A percentile compares a stretch with the other conserved stretches of the same genome.
Evolutionary conservation across 2,888 invertebrate genomes (phyloP).

Genomic region (Rhingia rostrata): DNA sequence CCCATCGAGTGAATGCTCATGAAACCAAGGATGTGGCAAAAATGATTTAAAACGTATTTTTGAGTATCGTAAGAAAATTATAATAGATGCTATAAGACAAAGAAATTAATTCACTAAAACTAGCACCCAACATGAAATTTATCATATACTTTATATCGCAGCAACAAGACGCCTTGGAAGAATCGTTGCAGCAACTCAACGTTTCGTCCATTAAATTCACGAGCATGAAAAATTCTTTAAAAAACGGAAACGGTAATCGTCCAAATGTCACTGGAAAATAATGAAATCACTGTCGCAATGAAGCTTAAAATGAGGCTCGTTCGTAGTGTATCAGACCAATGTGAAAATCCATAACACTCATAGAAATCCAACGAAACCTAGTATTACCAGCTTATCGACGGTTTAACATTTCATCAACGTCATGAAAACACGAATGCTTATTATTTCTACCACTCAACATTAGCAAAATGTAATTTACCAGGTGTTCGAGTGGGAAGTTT

Average conservation of each 20-base stretch:
- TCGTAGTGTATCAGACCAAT: constrained; percentile 86
- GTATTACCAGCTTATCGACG: constrained; percentile 85
- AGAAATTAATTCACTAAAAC: constrained; percentile 87
- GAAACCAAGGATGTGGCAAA: no score
- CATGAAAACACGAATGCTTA: constrained; percentile 87
- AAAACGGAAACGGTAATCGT: constrained; percentile 86
- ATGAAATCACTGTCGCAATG: constrained; percentile 84
- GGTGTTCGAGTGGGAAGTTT: no score
- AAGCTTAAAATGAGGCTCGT: constrained; percentile 84
- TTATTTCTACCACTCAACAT: constrained; percentile 87
- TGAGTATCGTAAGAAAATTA: constrained; percentile 88
- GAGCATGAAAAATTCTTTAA: constrained; percentile 86
- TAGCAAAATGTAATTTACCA: constrained; percentile 85
- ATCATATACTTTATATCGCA: constrained; percentile 84
- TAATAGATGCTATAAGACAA: constrained; percentile 85
- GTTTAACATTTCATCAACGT: constrained; percentile 88
- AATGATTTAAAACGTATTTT: constrained; percentile 89
- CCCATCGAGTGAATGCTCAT: no score
- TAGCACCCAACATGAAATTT: constrained; percentile 90
- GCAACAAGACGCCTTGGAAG: constrained; percentile 85
- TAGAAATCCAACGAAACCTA: constrained; percentile 87
- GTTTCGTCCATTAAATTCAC: constrained; percentile 85
- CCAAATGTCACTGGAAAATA: constrained; percentile 85
- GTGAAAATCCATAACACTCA: constrained; percentile 91
- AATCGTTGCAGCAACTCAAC: constrained; percentile 87